Percentiles rank a stretch among this genome's conserved stretches.
These are phyloP conservation scores for Schizopygopsis pylzovi DNA, from an alignment of 2,797 vertebrate species.

Conservation along the genomic window DNA sequence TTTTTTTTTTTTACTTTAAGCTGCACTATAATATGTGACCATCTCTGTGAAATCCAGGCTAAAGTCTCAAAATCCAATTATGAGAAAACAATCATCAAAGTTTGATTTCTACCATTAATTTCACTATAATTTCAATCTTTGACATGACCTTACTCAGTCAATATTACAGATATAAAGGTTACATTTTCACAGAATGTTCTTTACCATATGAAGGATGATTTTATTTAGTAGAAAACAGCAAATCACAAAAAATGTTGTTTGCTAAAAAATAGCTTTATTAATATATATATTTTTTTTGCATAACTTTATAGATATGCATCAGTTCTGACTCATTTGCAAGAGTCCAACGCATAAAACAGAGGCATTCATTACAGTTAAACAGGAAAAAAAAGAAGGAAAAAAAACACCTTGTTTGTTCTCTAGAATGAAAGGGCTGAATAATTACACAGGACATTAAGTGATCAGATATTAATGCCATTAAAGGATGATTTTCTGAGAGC, in stretches of 20 bases:
- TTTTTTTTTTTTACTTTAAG: background rate
- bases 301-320: background rate
- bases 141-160: no score
- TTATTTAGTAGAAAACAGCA: no score
- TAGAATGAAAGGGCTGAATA: constrained; percentile 45
- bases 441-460: constrained; percentile 57
- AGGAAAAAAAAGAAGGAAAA: background rate
- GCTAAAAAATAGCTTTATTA: background rate
- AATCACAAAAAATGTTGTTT: no score
- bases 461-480: constrained; percentile 53
- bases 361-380: constrained; percentile 1
- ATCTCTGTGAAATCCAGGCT: no score
- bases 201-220: no score
- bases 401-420: constrained; percentile 33
- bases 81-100: no score
- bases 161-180: no score
- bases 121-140: no score
- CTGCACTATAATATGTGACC: background rate
- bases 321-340: background rate
- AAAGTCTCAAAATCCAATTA: no score
- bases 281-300: background rate
- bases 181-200: no score
- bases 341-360: background rate
- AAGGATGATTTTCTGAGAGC: constrained; percentile 57
- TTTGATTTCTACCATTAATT: no score